A percentile compares a stretch with the other conserved stretches of the same genome.
phyloP scores from a whole-genome alignment of 2,113 vertebrate species.

The Eidolon helvum region DNA sequence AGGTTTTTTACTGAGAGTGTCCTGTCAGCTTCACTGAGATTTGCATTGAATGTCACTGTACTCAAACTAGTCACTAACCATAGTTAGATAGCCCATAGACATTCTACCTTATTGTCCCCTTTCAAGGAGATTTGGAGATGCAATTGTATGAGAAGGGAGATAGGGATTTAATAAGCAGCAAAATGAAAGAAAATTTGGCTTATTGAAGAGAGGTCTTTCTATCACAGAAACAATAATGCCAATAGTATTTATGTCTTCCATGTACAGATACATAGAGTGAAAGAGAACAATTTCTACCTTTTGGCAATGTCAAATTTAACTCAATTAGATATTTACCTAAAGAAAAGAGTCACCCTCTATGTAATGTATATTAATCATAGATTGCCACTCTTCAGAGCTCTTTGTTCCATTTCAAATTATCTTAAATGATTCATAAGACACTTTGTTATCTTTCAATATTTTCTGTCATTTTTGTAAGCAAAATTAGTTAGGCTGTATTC shows the following conservation, averaged over 20 bases:
- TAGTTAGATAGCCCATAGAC: neutral
- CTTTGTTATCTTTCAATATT: slow-evolving; percentile 48
- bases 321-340: slow-evolving; percentile 23
- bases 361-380: slow-evolving; percentile 43
- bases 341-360: neutral
- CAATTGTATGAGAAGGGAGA: neutral
- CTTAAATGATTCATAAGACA: slow-evolving; percentile 35
- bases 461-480: slow-evolving; percentile 52
- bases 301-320: slow-evolving; percentile 32
- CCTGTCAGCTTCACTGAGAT: neutral
- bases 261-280: neutral
- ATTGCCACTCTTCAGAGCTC: slow-evolving; percentile 34
- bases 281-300: neutral
- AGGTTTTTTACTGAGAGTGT: neutral
- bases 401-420: slow-evolving; percentile 35
- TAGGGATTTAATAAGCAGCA: slow-evolving; percentile 19
- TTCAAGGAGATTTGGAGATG: slow-evolving; percentile 5
- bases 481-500: slow-evolving; percentile 44
- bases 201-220: neutral
- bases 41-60: neutral
- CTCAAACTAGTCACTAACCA: neutral
- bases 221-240: slow-evolving; percentile 10
- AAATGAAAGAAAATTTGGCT: slow-evolving; percentile 18
- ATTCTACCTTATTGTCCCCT: neutral
- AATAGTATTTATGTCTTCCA: neutral